Conservation (phyloP, 2,113 vertebrate species). For the Toxostoma redivivum region DNA sequence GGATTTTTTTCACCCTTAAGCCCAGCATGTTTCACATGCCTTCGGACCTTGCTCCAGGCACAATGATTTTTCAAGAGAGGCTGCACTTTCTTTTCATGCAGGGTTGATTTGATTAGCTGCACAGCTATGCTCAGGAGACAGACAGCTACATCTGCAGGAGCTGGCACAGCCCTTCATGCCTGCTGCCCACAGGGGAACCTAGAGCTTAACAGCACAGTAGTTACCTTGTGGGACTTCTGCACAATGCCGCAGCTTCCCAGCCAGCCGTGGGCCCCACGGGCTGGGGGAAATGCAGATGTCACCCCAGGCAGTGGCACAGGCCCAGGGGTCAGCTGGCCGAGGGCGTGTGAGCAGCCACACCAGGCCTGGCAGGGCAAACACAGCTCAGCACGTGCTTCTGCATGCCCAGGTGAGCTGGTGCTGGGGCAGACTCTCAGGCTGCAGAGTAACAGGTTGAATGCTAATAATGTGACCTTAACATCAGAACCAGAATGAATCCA, state of each 20-base stretch:
- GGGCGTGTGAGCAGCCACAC: background rate
- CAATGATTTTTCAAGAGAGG: background rate
- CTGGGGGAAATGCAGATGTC: background rate
- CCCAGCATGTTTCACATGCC: background rate
- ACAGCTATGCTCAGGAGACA: background rate
- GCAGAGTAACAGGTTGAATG: fast-evolving
- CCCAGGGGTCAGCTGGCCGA: background rate
- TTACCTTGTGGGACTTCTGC: background rate
- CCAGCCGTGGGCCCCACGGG: fast-evolving
- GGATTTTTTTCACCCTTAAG: background rate
- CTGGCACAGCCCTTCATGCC: background rate
- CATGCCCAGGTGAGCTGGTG: fast-evolving
- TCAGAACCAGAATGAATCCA: background rate
- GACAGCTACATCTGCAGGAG: background rate
- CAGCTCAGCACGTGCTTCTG: fast-evolving
- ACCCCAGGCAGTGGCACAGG: background rate
- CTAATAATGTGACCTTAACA: background rate
- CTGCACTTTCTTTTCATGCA: background rate
- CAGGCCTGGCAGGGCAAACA: background rate
- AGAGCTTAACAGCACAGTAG: background rate
- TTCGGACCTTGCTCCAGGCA: background rate
- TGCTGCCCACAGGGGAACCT: background rate
- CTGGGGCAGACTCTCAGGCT: background rate
- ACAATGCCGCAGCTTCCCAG: background rate
- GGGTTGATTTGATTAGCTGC: background rate